phyloP scores from a whole-genome alignment of 2,888 invertebrate species.

The Rhabditophanes sp. region DNA sequence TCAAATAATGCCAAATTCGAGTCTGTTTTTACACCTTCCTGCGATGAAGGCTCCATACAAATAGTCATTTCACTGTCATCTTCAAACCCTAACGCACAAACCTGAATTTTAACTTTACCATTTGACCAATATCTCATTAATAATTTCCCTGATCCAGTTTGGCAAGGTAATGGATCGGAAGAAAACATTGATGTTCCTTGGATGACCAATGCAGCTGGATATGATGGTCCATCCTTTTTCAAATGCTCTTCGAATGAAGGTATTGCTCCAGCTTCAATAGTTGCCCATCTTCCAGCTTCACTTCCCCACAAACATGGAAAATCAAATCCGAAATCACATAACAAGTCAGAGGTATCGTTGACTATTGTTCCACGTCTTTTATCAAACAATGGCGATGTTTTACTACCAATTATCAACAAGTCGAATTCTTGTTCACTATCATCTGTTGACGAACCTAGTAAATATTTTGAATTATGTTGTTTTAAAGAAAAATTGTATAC shows the following conservation, averaged over 20 bases:
- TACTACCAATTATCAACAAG: slow-evolving; percentile 28
- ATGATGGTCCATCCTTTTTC: slow-evolving; percentile 20
- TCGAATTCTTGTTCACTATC: slow-evolving; percentile 22
- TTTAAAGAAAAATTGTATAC: too few relatives aligned
- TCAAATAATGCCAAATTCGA: slow-evolving; percentile 32
- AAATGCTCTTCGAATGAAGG: slow-evolving; percentile 29
- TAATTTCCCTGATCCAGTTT: slow-evolving; percentile 34
- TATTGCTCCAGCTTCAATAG: slow-evolving; percentile 35
- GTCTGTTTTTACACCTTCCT: slow-evolving; percentile 6
- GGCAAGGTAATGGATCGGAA: slow-evolving; percentile 36
- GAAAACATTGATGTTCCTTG: slow-evolving; percentile 37
- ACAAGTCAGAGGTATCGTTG: slow-evolving; percentile 24
- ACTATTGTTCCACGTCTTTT: slow-evolving; percentile 24
- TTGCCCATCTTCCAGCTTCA: slow-evolving; percentile 36
- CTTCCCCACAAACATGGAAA: slow-evolving; percentile 39
- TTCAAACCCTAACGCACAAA: slow-evolving; percentile 30
- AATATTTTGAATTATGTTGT: too few relatives aligned
- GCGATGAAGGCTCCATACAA: slow-evolving; percentile 12
- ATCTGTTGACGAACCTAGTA: too few relatives aligned
- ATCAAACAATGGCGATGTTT: slow-evolving; percentile 33
- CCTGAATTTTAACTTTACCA: slow-evolving; percentile 31
- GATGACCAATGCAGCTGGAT: slow-evolving; percentile 33
- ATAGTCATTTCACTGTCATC: slow-evolving; percentile 17
- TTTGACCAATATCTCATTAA: slow-evolving; percentile 41
- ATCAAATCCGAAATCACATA: slow-evolving; percentile 35